Evolutionary conservation across 2,797 vertebrate genomes (phyloP), one percentile per base, ranked within the genome.

Genomic region (Pitangus sulphuratus): DNA sequence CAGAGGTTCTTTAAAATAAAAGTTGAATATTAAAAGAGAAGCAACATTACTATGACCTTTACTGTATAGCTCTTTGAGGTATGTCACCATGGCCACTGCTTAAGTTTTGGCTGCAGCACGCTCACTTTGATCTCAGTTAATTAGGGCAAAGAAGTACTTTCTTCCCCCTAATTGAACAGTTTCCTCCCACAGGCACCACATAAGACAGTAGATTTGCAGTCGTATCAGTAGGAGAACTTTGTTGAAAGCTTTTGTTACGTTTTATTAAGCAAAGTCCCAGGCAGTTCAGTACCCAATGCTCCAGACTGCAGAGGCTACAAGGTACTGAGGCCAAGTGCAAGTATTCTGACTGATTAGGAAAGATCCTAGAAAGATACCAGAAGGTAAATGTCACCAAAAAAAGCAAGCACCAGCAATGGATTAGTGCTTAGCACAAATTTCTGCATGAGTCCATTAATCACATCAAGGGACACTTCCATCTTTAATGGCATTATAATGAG

Each of bases 401-500:
- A 47, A 51, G 12, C 37, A 84, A 81, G 30, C 48, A 64, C 26
- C 35, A 94, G 53, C 64, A 88, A 37, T 37, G 31, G 26, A 24
- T 65, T 64, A 50, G 25, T 71, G n/a, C 68, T 91, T 70, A 87
- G 74, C 33, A 91, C 54, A 94, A 78, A 90, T 90, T 93, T 89
- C 51, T 92, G 7, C 65, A 15, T 75, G 66, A 80, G 56, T 93
- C 79, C 84, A 80, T 97, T 91, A 97, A 39, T 96, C 89, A 96
- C 61, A 70, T 51, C 58, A 84, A 96, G 35, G 56, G 66, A n/a
- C 35, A 39, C 44, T 96, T 85, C 85, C 51, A 39, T 74, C 26
- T 82, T 96, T 97, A 96, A 97, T 95, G 82, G 64, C 69, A 94
- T 94, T 93, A 88, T 95, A 97, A 97, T 95, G 82, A 96, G 65